Percentiles rank a stretch among this genome's conserved stretches.
phyloP scores from a whole-genome alignment of 92 coral and sea anemone genomes.

The Scolanthus callimorphus region DNA sequence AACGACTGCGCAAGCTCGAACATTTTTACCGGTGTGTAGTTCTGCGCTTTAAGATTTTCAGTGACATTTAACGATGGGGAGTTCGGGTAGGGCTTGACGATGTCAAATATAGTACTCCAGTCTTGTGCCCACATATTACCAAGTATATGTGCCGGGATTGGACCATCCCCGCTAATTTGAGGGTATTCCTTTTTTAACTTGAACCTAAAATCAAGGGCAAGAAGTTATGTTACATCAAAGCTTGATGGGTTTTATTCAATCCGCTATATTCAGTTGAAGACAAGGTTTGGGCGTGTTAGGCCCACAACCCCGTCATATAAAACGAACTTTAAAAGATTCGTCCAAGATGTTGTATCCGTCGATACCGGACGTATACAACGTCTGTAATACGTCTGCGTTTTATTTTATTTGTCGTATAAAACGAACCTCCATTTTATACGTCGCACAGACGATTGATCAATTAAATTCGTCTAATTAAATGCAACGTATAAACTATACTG shows the following conservation, averaged over 20 bases:
- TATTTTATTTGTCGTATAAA: too few species aligned
- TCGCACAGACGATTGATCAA: too few species aligned
- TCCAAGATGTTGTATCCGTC: too few species aligned
- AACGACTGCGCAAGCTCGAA: conserved; percentile 96
- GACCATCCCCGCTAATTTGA: conserved; percentile 60
- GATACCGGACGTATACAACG: too few species aligned
- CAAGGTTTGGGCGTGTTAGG: too few species aligned
- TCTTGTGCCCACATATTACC: conserved; percentile 99
- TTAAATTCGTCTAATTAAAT: too few species aligned
- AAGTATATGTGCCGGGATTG: conserved; percentile 84
- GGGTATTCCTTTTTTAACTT: conserved; percentile 66
- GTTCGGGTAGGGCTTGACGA: conserved; percentile 77
- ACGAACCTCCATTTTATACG: too few species aligned
- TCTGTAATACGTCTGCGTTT: too few species aligned
- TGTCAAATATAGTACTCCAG: conserved; percentile 78
- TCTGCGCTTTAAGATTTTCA: conserved; percentile 65
- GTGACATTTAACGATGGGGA: conserved; percentile 83
- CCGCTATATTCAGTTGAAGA: too few species aligned
- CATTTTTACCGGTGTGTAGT: conserved; percentile 87
- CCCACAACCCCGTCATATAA: too few species aligned
- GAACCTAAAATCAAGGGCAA: conserved; percentile 15
- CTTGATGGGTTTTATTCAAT: neutral
- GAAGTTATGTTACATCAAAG: neutral
- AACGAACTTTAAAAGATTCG: too few species aligned
- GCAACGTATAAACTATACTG: too few species aligned